Percentiles rank a stretch among this genome's conserved stretches.
Evolutionary conservation across 2,888 invertebrate species (phyloP).

Genomic region (Ctena decussata): DNA sequence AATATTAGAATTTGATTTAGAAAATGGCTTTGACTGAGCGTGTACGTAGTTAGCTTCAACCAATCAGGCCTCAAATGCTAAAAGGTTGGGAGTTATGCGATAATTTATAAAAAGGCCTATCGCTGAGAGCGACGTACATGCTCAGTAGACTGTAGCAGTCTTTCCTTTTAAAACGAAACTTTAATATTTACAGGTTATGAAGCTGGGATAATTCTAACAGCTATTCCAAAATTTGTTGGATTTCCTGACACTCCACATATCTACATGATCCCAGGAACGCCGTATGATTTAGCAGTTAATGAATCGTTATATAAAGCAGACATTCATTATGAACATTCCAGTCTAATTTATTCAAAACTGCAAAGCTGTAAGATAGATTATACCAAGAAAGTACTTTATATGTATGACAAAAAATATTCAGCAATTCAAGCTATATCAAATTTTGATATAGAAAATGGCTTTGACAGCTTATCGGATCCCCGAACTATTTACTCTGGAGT

Average conservation of each 20-base stretch:
- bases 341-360: not conserved
- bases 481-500: conserved; percentile 7
- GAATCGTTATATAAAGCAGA: not conserved
- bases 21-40: not conserved
- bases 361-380: conserved; percentile 17
- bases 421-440: not conserved
- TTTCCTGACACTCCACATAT: not conserved
- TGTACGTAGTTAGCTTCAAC: too few species aligned
- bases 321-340: not conserved
- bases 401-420: conserved; percentile 10
- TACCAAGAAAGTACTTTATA: conserved; percentile 2
- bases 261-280: not conserved
- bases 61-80: too few species aligned
- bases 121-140: too few species aligned
- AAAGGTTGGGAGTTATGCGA: too few species aligned
- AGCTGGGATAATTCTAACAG: not conserved
- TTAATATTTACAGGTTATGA: not conserved
- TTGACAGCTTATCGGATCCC: not conserved
- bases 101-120: too few species aligned
- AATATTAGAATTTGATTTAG: conserved; percentile 5
- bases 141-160: too few species aligned
- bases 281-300: not conserved
- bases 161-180: too few species aligned
- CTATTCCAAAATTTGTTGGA: not conserved
- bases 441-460: not conserved